These are phyloP conservation scores for Matsumyia berberina DNA, from an alignment of 2,888 invertebrate genomes.

Conservation along the genomic window DNA sequence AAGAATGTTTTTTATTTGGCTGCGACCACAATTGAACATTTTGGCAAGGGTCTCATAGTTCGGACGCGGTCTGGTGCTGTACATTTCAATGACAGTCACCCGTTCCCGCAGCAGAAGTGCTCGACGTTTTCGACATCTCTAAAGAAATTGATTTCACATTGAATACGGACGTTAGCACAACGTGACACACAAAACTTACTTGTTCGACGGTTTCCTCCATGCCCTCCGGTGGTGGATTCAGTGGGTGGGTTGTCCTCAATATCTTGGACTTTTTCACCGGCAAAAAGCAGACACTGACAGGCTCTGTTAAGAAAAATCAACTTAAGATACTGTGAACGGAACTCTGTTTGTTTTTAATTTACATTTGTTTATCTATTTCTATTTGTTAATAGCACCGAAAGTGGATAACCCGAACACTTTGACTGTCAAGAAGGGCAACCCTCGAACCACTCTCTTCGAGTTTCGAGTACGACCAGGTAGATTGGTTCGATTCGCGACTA, in stretches of 20 bases:
- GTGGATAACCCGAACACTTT: conserved; percentile 63
- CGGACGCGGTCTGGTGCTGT: conserved; percentile 61
- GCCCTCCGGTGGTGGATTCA: conserved; percentile 23
- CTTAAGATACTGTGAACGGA: neutral
- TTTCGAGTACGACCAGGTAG: conserved; percentile 72
- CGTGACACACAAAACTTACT: conserved; percentile 38
- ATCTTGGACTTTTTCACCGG: conserved; percentile 5
- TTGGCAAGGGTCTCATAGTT: conserved; percentile 68
- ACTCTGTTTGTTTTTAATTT: conserved; percentile 30
- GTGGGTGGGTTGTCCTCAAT: conserved; percentile 64
- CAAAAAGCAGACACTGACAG: conserved; percentile 19
- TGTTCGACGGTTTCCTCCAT: conserved; percentile 54
- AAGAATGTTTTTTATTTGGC: conserved; percentile 71
- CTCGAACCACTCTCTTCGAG: conserved; percentile 71
- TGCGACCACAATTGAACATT: conserved; percentile 72
- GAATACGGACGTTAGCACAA: neutral
- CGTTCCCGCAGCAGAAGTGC: conserved; percentile 64
- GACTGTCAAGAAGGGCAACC: conserved; percentile 76
- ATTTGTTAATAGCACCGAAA: conserved; percentile 32
- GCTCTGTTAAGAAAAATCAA: conserved; percentile 38
- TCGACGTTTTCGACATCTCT: conserved; percentile 57
- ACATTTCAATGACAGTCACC: conserved; percentile 67
- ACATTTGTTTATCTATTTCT: conserved; percentile 59
- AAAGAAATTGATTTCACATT: conserved; percentile 19
- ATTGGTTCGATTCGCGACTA: conserved; percentile 46